Evolutionary conservation across 2,888 invertebrate genomes (phyloP).

Genomic region (Merodon equestris): DNA sequence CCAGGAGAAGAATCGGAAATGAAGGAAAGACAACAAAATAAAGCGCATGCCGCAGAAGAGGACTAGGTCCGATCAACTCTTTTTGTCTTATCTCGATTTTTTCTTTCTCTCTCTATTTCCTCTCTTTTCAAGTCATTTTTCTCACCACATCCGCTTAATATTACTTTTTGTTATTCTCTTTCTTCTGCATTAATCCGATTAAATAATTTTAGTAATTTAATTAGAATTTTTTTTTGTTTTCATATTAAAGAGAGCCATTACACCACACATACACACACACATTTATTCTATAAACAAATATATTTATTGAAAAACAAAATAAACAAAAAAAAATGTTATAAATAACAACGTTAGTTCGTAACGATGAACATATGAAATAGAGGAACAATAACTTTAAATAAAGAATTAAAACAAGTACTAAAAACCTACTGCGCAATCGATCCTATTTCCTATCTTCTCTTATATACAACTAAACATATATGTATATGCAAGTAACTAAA

Average conservation of each 20-base stretch:
- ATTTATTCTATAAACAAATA: conserved; percentile 43
- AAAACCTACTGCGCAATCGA: conserved; percentile 48
- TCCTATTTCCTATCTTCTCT: conserved; percentile 44
- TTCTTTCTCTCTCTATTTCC: conserved; percentile 9
- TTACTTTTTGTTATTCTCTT: conserved; percentile 27
- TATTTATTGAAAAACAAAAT: conserved; percentile 28
- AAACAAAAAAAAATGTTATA: conserved; percentile 36
- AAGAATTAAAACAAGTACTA: conserved; percentile 35
- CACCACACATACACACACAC: background rate
- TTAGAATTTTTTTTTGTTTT: conserved; percentile 43
- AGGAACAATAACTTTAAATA: conserved; percentile 60
- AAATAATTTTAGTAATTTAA: conserved; percentile 51
- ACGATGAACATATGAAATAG: conserved; percentile 52
- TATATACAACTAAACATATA: conserved; percentile 18
- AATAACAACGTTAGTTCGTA: conserved; percentile 36
- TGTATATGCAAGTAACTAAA: conserved; percentile 36
- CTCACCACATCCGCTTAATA: too few species aligned
- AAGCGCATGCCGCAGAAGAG: too few species aligned
- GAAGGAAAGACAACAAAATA: too few species aligned
- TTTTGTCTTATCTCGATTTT: too few species aligned
- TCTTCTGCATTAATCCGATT: conserved; percentile 41
- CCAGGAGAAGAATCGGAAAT: too few species aligned
- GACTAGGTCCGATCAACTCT: too few species aligned
- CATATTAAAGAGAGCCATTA: conserved; percentile 45
- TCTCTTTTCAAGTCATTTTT: background rate